phyloP scores from a whole-genome alignment of 2,113 vertebrate genomes.

The Salvelinus fontinalis region DNA sequence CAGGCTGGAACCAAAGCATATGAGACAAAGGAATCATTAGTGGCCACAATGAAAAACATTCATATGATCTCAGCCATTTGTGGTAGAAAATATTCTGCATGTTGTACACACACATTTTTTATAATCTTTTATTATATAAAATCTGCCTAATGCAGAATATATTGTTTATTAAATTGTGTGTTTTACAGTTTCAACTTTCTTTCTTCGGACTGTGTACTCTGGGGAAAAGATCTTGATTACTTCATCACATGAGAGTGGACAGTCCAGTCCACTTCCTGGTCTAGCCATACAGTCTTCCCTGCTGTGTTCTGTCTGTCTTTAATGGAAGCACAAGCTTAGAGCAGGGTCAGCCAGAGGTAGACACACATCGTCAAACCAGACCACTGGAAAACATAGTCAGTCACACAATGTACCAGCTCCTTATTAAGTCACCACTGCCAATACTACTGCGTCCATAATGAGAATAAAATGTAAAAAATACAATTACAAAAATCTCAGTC shows the following conservation, averaged over 20 bases:
- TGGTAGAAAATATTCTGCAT: neutral
- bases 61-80: neutral
- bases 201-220: neutral
- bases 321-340: slow-evolving; percentile 45
- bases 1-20: neutral
- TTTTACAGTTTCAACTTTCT: neutral
- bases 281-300: neutral
- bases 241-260: neutral
- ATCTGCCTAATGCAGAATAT: no score
- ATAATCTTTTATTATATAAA: neutral
- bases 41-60: neutral
- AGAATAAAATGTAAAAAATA: neutral
- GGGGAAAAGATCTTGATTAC: neutral
- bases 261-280: neutral
- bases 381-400: neutral
- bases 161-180: no score
- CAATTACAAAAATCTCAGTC: neutral
- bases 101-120: neutral
- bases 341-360: slow-evolving; percentile 57
- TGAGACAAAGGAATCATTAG: neutral
- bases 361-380: slow-evolving; percentile 23
- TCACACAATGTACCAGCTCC: neutral
- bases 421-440: neutral
- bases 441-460: no score
- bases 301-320: slow-evolving; percentile 37